Conservation (phyloP, 1,140 invertebrate genomes). For the Drosophila nasuta region DNA sequence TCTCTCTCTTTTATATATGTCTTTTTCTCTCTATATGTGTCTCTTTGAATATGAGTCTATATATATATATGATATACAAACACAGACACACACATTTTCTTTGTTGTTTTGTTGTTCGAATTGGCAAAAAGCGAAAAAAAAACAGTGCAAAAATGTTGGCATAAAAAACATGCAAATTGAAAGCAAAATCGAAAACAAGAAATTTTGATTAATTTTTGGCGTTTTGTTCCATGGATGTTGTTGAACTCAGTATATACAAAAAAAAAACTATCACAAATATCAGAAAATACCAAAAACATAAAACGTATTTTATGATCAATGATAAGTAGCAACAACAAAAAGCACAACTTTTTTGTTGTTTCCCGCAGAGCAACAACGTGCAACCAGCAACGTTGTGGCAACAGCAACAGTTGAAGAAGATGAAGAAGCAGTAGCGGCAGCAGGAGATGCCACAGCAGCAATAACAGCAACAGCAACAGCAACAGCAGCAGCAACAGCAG, state of each 20-base stretch:
- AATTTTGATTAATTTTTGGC: constrained; percentile 80
- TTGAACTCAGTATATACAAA: constrained; percentile 55
- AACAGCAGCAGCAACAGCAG: constrained; percentile 12
- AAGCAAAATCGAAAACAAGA: constrained; percentile 42
- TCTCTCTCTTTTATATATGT: constrained; percentile 7
- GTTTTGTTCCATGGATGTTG: constrained; percentile 82
- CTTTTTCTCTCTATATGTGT: constrained; percentile 18
- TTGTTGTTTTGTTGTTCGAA: constrained; percentile 61
- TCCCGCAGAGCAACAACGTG: constrained; percentile 57
- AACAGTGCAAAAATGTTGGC: constrained; percentile 52
- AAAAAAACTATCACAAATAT: constrained; percentile 40
- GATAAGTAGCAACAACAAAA: constrained; percentile 68
- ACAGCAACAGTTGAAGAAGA: constrained; percentile 20
- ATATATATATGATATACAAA: constrained; percentile 8
- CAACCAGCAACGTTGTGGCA: constrained; percentile 7
- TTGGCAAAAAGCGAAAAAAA: constrained; percentile 54
- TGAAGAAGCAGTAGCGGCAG: constrained; percentile 2
- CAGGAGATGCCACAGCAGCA: constrained; percentile 8
- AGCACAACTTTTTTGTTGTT: constrained; percentile 75
- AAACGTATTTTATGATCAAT: constrained; percentile 47
- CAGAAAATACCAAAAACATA: constrained; percentile 23
- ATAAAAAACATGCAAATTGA: constrained; percentile 35
- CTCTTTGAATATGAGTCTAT: constrained; percentile 28
- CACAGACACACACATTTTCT: constrained; percentile 45
- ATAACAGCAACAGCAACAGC: constrained; percentile 8